Evolutionary conservation across 2,888 invertebrate genomes (phyloP).

Genomic region (Amiota communis): DNA sequence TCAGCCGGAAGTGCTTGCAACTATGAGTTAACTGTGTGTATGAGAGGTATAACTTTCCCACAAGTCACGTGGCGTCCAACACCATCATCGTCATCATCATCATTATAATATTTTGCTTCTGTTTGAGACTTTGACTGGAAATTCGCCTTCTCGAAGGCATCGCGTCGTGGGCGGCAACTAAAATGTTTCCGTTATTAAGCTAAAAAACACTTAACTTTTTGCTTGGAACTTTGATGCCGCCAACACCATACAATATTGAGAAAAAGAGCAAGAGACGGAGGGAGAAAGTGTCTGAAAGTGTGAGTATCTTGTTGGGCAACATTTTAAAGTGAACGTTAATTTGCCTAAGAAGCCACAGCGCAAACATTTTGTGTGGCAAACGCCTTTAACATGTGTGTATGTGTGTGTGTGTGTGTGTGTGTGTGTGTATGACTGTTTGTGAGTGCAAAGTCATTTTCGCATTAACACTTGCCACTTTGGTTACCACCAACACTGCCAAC

Average conservation of each 20-base stretch:
- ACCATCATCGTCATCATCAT: conserved; percentile 36
- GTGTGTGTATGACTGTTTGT: conserved; percentile 18
- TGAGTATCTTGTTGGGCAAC: conserved; percentile 1
- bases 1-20: conserved; percentile 20
- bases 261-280: no score
- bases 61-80: conserved; percentile 36
- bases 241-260: no score
- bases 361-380: neutral
- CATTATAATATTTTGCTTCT: conserved; percentile 33
- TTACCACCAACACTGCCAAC: conserved; percentile 3
- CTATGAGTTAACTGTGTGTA: conserved; percentile 11
- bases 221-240: no score
- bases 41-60: conserved; percentile 44
- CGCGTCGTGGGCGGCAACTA: conserved; percentile 48
- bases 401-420: neutral
- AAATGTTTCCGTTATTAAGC: conserved; percentile 66
- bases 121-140: conserved; percentile 1
- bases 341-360: conserved; percentile 35
- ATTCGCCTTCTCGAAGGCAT: no score
- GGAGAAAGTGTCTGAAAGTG: neutral
- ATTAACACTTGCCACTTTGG: conserved; percentile 50
- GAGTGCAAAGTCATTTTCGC: conserved; percentile 50
- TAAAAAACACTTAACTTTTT: conserved; percentile 66
- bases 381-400: neutral
- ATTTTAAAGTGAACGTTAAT: conserved; percentile 41